Base-by-base conservation (phyloP, 2,113 vertebrate species). In the Nycticorax nycticorax region DNA sequence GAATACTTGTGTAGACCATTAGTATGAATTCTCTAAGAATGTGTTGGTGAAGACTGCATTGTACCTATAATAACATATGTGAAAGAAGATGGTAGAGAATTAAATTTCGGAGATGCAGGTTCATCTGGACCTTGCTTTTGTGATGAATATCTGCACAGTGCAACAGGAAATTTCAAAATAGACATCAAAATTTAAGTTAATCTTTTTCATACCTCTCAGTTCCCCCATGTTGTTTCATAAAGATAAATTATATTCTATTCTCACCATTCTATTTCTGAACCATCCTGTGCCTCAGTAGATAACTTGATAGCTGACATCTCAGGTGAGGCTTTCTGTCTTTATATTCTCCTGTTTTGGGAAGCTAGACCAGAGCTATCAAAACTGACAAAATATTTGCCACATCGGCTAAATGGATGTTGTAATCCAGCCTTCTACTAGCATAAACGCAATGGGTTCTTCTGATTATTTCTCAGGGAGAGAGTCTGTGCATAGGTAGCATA, bases 111-210 rank as follows among this genome's bases (percentile, higher is more conserved):
- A 48, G 8, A 28, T 32, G 5, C 16, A 53, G 5, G 10, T 79
- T 72, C 19, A 73, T 68, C 80, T 63, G 18, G 41, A 64, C 14
- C 33, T 26, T 53, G 23, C 1, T 10, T n/a, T n/a, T 60, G 10
- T 88, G 14, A 30, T 45, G 5, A 77, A 24, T 5, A 37, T 37
- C 28, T 71, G 27, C n/a, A 63, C 5, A 76, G 9, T 7, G 16
- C 14, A 69, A 35, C 2, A 33, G 17, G 81, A 12, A 39, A 52
- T 79, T 78, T 69, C 8, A 67, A 78, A 85, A 39, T 26, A 56
- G 27, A 9, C 15, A 32, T 2, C 0, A 1, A 48, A 11, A 16
- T 68, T 57, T 81, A 72, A 48, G 19, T 12, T 6, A 6, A 27
- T 45, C 4, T 73, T 81, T 68, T 60, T 9, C 19, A 37, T 56